Percentiles rank a stretch among this genome's conserved stretches.
Conservation (phyloP, 2,888 invertebrate genomes). For the Trypoxylon attenuatum region DNA sequence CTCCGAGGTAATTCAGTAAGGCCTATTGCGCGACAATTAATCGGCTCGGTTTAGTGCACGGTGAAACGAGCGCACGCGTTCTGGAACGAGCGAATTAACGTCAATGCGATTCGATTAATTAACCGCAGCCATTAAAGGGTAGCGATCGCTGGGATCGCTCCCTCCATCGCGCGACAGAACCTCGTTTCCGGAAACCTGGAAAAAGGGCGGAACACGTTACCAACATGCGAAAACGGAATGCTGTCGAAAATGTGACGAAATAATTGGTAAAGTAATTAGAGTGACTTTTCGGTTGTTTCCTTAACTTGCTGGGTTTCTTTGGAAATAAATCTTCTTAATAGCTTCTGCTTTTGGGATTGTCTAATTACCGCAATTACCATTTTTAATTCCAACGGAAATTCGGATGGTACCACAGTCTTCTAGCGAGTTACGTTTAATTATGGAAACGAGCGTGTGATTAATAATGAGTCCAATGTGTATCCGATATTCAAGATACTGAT, state of each 20-base stretch:
- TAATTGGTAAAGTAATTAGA: conserved; percentile 39
- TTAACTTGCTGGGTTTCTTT: conserved; percentile 19
- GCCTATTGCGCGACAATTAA: conserved; percentile 46
- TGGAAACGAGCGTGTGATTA: no score
- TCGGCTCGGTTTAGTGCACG: not conserved
- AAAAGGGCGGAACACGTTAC: not conserved
- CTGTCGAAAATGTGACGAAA: not conserved
- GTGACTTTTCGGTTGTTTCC: no score
- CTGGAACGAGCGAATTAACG: conserved; percentile 26
- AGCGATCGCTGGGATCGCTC: conserved; percentile 18
- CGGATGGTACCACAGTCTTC: no score
- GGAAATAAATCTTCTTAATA: no score
- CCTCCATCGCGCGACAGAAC: not conserved
- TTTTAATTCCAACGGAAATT: no score
- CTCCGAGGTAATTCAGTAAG: no score
- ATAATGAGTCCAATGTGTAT: no score
- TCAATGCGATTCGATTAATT: conserved; percentile 36
- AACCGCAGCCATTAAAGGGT: conserved; percentile 25
- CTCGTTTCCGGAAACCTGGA: not conserved
- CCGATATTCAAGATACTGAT: no score
- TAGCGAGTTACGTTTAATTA: no score
- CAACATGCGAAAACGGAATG: not conserved
- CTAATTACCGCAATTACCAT: no score
- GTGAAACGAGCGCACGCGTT: not conserved
- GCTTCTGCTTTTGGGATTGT: no score